Conservation (phyloP, 2,113 vertebrate genomes). For the Sula dactylatra region DNA sequence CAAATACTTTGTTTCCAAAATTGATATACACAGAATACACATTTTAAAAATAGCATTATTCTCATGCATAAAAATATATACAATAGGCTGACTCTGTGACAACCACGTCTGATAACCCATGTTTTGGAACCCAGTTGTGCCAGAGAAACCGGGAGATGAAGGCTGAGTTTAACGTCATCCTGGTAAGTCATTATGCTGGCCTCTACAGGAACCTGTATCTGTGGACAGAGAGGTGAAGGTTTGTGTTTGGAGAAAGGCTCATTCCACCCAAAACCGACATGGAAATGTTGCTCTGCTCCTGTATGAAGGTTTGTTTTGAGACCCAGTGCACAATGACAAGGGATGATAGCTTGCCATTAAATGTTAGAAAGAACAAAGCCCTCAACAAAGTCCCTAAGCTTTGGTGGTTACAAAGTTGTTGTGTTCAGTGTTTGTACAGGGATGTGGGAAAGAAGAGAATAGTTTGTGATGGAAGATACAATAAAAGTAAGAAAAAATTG, state of each 20-base stretch:
- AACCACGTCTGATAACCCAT: background rate
- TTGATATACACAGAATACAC: accelerated
- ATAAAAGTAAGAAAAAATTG: background rate
- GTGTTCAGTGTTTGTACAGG: background rate
- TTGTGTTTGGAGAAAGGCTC: background rate
- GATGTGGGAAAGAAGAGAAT: background rate
- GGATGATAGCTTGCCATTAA: background rate
- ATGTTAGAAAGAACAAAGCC: background rate
- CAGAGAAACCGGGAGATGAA: background rate
- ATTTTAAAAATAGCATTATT: background rate
- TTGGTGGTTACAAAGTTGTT: background rate
- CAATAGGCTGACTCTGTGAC: background rate
- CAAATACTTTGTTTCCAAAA: background rate
- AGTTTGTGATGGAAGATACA: background rate
- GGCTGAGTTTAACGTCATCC: background rate
- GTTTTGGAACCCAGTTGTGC: background rate
- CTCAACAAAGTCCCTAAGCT: background rate
- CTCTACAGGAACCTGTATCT: background rate
- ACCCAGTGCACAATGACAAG: background rate
- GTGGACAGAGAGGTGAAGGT: background rate
- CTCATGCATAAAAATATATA: background rate
- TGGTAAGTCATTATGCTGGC: accelerated
- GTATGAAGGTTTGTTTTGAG: background rate
- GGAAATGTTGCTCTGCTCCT: background rate
- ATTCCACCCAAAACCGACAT: background rate